Evolutionary conservation across 1,140 invertebrate species (phyloP).

Genomic region (Meloidogyne chitwoodi): DNA sequence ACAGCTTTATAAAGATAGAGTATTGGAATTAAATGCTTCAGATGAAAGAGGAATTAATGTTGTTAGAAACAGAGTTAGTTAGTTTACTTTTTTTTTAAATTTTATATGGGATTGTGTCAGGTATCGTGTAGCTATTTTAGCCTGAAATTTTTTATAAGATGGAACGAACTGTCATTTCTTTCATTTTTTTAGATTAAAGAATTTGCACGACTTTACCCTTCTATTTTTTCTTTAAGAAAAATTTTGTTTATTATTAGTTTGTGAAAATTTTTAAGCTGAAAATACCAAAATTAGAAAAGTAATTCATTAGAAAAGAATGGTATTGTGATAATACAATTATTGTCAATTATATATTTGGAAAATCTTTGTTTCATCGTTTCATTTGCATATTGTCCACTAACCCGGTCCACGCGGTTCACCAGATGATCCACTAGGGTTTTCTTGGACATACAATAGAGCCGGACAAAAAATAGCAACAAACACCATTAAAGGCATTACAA

Average conservation of each 20-base stretch:
- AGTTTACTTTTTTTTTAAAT: conserved; percentile 61
- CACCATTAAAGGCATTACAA: too few species aligned
- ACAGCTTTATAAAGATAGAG: conserved; percentile 62
- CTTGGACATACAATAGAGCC: too few species aligned
- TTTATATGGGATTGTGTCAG: neutral
- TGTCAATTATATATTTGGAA: too few species aligned
- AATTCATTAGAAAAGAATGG: too few species aligned
- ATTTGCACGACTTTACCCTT: conserved; percentile 43
- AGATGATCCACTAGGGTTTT: too few species aligned
- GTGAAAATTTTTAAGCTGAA: conserved; percentile 91
- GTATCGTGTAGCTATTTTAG: neutral
- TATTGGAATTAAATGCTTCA: conserved; percentile 95
- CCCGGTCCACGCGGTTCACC: too few species aligned
- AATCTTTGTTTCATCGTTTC: too few species aligned
- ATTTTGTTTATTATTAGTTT: conserved; percentile 69
- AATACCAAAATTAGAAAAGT: conserved; percentile 81
- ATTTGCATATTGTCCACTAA: too few species aligned
- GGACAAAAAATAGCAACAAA: too few species aligned
- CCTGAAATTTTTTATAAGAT: conserved; percentile 64
- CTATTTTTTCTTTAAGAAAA: conserved; percentile 25
- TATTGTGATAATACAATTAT: too few species aligned
- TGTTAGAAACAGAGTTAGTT: conserved; percentile 82
- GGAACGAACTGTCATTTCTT: neutral
- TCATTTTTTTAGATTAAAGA: conserved; percentile 51
- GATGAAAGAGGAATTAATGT: conserved; percentile 98